These are phyloP conservation scores for Cygnus atratus DNA, from an alignment of 2,113 vertebrate species.

Conservation along the genomic window DNA sequence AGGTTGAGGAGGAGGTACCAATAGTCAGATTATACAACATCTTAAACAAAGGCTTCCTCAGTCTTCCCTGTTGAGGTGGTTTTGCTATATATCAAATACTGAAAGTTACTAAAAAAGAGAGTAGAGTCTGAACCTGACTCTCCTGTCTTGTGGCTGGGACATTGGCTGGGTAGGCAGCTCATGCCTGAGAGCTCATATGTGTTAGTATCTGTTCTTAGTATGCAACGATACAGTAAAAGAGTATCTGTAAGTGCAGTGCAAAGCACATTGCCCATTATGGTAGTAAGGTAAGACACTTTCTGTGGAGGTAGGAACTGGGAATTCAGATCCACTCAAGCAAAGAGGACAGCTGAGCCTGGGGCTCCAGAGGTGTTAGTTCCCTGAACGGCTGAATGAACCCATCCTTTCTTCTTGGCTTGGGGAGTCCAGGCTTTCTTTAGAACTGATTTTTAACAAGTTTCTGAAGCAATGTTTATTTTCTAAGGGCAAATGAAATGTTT, in stretches of 20 bases:
- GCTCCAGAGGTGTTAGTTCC: neutral
- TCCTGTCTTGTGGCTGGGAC: neutral
- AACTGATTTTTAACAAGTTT: neutral
- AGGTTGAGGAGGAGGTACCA: neutral
- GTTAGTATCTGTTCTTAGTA: neutral
- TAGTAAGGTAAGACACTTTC: neutral
- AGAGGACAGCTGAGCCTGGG: neutral
- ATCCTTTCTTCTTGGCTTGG: neutral
- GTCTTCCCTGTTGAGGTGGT: neutral
- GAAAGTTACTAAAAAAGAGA: neutral
- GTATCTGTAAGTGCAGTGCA: neutral
- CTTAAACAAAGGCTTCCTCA: neutral
- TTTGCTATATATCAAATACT: neutral
- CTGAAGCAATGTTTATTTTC: neutral
- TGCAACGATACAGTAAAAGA: neutral
- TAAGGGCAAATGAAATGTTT: neutral
- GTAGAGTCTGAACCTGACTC: neutral
- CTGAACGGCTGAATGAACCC: neutral
- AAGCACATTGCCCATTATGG: neutral
- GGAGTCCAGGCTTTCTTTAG: neutral
- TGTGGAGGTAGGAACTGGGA: neutral
- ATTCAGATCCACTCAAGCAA: neutral
- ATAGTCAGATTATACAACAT: neutral
- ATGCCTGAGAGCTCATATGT: neutral
- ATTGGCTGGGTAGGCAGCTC: neutral